Evolutionary conservation across 1,140 invertebrate genomes (phyloP).

Genomic region (Orussus abietinus): DNA sequence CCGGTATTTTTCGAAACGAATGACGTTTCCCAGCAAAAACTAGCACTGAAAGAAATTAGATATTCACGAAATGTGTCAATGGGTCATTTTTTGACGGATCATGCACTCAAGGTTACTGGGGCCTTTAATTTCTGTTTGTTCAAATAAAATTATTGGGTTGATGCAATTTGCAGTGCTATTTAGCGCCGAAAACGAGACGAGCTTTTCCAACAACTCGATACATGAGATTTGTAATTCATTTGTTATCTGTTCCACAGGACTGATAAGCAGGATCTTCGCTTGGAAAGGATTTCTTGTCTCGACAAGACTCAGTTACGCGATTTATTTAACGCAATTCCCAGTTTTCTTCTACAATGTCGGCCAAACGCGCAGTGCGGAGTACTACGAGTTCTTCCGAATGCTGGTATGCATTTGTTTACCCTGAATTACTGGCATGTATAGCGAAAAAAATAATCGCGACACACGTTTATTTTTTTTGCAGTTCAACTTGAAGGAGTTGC

Average conservation of each 20-base stretch:
- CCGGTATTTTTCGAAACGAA: too few species aligned
- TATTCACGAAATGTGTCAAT: too few species aligned
- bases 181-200: too few species aligned
- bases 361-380: constrained; percentile 51
- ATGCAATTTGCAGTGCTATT: too few species aligned
- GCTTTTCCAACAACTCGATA: too few species aligned
- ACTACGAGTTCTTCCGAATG: constrained; percentile 55
- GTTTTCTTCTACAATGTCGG: constrained; percentile 67
- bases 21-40: too few species aligned
- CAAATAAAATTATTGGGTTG: too few species aligned
- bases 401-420: constrained; percentile 55
- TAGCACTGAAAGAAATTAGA: too few species aligned
- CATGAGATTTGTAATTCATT: too few species aligned
- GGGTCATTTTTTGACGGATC: too few species aligned
- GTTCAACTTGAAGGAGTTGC: constrained; percentile 57
- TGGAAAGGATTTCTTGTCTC: constrained; percentile 62
- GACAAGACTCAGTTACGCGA: constrained; percentile 62
- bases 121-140: too few species aligned
- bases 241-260: constrained; percentile 49
- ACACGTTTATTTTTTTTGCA: constrained; percentile 35
- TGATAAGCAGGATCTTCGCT: constrained; percentile 52
- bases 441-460: background rate
- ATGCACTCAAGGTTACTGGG: too few species aligned
- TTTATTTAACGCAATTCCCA: constrained; percentile 67
- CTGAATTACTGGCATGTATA: constrained; percentile 2